Evolutionary conservation across 2,888 invertebrate genomes (phyloP).

Genomic region (Netelia melanura): DNA sequence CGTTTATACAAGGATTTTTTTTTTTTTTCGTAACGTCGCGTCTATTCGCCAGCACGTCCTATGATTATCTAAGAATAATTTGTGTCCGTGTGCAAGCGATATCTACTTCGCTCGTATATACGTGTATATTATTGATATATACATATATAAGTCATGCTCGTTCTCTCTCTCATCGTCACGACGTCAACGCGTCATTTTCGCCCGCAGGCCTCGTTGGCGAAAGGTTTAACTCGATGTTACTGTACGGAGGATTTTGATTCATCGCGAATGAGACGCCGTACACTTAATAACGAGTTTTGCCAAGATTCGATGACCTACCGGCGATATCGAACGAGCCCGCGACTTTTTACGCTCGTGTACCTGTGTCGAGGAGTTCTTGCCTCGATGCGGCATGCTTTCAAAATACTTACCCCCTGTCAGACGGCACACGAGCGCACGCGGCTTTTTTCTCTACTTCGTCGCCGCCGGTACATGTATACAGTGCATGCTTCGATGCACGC

Average conservation of each 20-base stretch:
- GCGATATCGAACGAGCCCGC: constrained; percentile 14
- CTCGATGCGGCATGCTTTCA: constrained; percentile 3
- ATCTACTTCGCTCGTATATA: background rate
- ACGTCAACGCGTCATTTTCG: constrained; percentile 6
- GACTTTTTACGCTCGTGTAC: constrained; percentile 34
- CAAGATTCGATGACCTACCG: constrained; percentile 31
- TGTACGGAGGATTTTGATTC: constrained; percentile 12
- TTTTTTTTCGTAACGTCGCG: background rate
- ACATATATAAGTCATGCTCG: no score
- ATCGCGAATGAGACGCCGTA: background rate
- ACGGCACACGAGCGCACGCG: constrained; percentile 40
- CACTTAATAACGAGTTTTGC: background rate
- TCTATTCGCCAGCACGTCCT: background rate
- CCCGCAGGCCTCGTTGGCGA: constrained; percentile 17
- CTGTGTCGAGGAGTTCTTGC: background rate
- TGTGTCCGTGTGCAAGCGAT: background rate
- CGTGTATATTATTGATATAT: background rate
- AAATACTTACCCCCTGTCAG: constrained; percentile 9
- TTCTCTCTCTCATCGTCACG: constrained; percentile 13
- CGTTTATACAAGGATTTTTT: background rate
- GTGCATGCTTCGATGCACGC: background rate
- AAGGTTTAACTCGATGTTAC: constrained; percentile 24
- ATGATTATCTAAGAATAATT: constrained; percentile 22
- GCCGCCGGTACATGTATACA: background rate
- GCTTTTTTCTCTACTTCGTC: constrained; percentile 42